Percentiles rank a stretch among this genome's conserved stretches.
These are phyloP conservation scores for Drosophila baimaii DNA, from an alignment of 1,140 invertebrate species.

Conservation along the genomic window DNA sequence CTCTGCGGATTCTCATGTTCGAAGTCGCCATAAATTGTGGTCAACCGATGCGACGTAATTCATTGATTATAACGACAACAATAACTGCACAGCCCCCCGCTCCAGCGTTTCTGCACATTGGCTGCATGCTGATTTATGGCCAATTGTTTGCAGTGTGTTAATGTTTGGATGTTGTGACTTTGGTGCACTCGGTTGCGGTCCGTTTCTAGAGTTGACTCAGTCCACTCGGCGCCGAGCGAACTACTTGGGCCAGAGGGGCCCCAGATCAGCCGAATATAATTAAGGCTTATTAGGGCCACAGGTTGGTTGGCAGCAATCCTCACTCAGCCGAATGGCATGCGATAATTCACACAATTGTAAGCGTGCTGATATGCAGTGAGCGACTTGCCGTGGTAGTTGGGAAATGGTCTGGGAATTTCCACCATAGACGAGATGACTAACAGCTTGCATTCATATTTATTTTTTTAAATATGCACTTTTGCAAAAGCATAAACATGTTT, in stretches of 20 bases:
- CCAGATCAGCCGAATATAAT: constrained; percentile 66
- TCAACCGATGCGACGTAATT: constrained; percentile 82
- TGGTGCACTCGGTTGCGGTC: constrained; percentile 44
- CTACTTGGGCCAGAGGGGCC: constrained; percentile 45
- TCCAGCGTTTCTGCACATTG: constrained; percentile 50
- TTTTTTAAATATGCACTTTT: not conserved
- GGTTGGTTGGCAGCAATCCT: constrained; percentile 24
- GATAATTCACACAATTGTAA: constrained; percentile 75
- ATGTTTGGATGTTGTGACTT: constrained; percentile 34
- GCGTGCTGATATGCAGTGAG: constrained; percentile 3
- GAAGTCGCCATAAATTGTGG: constrained; percentile 79
- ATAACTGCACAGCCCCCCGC: constrained; percentile 59
- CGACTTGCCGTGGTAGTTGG: constrained; percentile 9
- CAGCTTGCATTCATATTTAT: not conserved
- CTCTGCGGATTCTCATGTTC: constrained; percentile 77
- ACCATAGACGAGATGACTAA: not conserved
- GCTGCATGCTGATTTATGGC: constrained; percentile 72
- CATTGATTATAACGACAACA: constrained; percentile 82
- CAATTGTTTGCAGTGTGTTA: constrained; percentile 67
- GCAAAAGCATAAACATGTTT: not conserved
- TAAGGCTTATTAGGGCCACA: constrained; percentile 66
- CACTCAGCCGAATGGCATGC: constrained; percentile 39
- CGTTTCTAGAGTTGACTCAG: constrained; percentile 29
- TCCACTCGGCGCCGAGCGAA: constrained; percentile 12
- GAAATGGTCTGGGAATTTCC: constrained; percentile 44